Base-by-base conservation (phyloP, 2,113 vertebrate species). In the Heterocephalus glaber region DNA sequence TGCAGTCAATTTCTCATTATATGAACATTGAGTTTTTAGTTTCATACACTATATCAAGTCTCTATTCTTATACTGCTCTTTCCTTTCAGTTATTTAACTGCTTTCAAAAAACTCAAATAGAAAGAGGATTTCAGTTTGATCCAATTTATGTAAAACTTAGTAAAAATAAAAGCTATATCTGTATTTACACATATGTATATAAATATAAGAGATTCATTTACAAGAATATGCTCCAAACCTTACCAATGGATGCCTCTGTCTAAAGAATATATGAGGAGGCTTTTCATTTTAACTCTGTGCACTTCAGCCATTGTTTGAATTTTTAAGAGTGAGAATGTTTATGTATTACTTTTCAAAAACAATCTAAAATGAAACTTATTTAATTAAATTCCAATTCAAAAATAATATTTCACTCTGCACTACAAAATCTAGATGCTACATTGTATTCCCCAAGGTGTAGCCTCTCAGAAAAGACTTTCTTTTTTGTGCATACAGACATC, bases 121-220 rank as follows among this genome's bases (percentile, higher is more conserved):
- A 95, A 81, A n/a, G 19, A 33, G 30, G 14, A 47, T 86, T 93
- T 95, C 49, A 94, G 4, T 84, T 82, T 92, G 30, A 82, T 88
- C 24, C 92, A 54, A 7, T 33, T n/a, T 63, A 80, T 20, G 2
- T 88, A 19, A 88, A 49, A 79, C 41, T 65, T 33, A 92, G 83
- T 52, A n/a, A 89, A 86, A 92, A 87, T 65, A 77, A 95, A 97
- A 79, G 1, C 8, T 61, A 60, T 22, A 52, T 93, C 60, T 72
- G 44, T 77, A 89, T 92, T 68, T 56, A 63, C 14, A 54, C 3
- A 24, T 60, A 70, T 60, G 26, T 30, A 26, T 95, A 24, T 11
- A 87, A 74, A 92, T 72, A 44, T 41, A 81, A 79, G 22, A 86
- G 28, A 93, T 82, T 33, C 9, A 54, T 38, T 38, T 84, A 58